A percentile compares a stretch with the other conserved stretches of the same genome.
Evolutionary conservation across 2,888 invertebrate genomes (phyloP).

Genomic region (Ichneumon xanthorius): DNA sequence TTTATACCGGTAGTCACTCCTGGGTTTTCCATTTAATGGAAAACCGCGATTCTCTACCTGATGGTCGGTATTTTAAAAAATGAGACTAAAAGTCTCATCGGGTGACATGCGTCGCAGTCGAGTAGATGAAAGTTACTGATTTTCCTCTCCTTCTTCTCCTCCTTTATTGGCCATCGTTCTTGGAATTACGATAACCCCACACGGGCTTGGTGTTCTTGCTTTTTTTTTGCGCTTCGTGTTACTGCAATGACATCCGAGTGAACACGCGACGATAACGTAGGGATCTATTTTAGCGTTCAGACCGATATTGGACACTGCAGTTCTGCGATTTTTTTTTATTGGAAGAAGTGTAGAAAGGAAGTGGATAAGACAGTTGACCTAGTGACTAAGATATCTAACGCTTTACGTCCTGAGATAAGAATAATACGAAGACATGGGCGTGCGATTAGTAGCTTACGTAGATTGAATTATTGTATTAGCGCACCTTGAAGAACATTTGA

Average conservation of each 20-base stretch:
- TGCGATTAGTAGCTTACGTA: too few species aligned
- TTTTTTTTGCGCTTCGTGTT: background rate
- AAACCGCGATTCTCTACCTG: background rate
- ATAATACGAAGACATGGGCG: too few species aligned
- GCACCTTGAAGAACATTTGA: too few species aligned
- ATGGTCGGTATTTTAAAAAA: background rate
- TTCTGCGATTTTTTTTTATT: background rate
- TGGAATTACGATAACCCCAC: background rate
- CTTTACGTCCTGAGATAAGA: too few species aligned
- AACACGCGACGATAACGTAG: background rate
- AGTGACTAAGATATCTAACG: too few species aligned
- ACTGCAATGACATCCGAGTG: background rate
- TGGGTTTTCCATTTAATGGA: background rate
- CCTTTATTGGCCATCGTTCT: background rate
- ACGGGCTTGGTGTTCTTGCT: background rate
- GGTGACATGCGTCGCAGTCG: background rate
- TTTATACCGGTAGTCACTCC: background rate
- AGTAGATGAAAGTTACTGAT: conserved; percentile 21
- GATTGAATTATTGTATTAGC: too few species aligned
- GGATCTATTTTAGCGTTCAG: background rate
- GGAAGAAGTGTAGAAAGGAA: too few species aligned
- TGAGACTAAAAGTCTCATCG: background rate
- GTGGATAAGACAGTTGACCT: too few species aligned
- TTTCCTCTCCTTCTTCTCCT: background rate
- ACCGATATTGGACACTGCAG: background rate